phyloP scores from a whole-genome alignment of 1,140 invertebrate genomes.

The Platyscapa corneri region DNA sequence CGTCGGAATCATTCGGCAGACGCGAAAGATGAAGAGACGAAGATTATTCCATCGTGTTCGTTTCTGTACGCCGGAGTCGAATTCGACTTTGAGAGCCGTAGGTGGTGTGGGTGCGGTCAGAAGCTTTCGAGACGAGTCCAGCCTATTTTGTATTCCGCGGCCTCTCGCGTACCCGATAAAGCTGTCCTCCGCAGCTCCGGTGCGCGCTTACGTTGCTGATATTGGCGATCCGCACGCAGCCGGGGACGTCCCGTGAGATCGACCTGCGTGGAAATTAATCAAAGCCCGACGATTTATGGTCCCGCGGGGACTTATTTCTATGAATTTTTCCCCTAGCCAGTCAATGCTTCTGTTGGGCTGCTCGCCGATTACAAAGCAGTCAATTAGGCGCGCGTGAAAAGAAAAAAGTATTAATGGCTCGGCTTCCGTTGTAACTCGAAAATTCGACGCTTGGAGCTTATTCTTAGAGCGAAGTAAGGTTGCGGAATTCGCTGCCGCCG shows the following conservation, averaged over 20 bases:
- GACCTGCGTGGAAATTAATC: slow-evolving; percentile 39
- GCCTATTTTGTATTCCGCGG: slow-evolving; percentile 45
- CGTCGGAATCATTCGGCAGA: no score
- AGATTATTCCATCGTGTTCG: slow-evolving; percentile 11
- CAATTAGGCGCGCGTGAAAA: slow-evolving; percentile 31
- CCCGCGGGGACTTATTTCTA: slow-evolving; percentile 2
- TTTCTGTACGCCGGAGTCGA: slow-evolving; percentile 1
- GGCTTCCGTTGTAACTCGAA: background rate
- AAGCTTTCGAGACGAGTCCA: background rate
- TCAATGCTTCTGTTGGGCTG: background rate
- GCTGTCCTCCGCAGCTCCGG: background rate
- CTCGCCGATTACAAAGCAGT: slow-evolving; percentile 28
- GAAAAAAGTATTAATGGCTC: slow-evolving; percentile 25
- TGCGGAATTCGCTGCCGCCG: background rate
- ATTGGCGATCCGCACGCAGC: background rate
- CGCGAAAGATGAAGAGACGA: background rate
- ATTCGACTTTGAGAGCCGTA: slow-evolving; percentile 14
- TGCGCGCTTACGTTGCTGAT: no score
- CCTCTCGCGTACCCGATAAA: slow-evolving; percentile 28
- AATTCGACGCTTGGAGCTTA: background rate
- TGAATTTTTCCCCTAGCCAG: background rate
- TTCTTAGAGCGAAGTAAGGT: background rate
- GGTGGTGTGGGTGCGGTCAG: slow-evolving; percentile 28
- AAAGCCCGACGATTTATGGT: slow-evolving; percentile 40
- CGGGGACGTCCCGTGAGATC: slow-evolving; percentile 12